These are phyloP conservation scores for Osmoderma eremita DNA, from an alignment of 2,888 invertebrate species.

Conservation along the genomic window DNA sequence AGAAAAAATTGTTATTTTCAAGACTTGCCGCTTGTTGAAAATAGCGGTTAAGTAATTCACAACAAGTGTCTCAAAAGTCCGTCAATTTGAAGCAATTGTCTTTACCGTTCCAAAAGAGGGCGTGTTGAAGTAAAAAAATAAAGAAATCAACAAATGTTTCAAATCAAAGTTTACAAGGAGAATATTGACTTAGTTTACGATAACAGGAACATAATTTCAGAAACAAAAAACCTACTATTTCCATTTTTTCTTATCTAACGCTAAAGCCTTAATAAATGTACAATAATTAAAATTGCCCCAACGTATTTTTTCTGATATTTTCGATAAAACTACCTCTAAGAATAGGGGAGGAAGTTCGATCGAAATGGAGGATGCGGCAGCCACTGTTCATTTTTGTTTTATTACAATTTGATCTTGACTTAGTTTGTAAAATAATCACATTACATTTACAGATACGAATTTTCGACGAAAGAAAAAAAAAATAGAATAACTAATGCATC, in stretches of 20 bases:
- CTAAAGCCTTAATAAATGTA: constrained; percentile 54
- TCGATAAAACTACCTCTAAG: constrained; percentile 6
- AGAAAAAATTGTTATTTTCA: constrained; percentile 61
- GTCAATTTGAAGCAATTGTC: constrained; percentile 38
- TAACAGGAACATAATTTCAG: constrained; percentile 64
- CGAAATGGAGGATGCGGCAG: no score
- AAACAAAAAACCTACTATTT: constrained; percentile 58
- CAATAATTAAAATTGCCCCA: constrained; percentile 43
- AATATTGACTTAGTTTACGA: constrained; percentile 62
- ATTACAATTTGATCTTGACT: constrained; percentile 47
- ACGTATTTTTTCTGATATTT: not conserved
- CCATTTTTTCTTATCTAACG: constrained; percentile 51
- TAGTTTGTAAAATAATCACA: constrained; percentile 54
- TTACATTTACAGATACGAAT: constrained; percentile 32
- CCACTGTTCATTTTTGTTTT: no score
- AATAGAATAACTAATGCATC: constrained; percentile 15
- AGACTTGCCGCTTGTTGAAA: constrained; percentile 62
- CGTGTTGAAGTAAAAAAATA: constrained; percentile 40
- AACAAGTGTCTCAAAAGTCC: constrained; percentile 54
- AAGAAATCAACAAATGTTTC: constrained; percentile 36
- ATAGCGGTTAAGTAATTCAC: constrained; percentile 58
- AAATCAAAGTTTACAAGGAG: constrained; percentile 50
- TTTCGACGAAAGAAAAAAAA: not conserved
- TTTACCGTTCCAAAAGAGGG: constrained; percentile 18
- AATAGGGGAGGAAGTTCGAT: constrained; percentile 34